Evolutionary conservation across 2,888 invertebrate species (phyloP).

Genomic region (Matsumyia berberina): DNA sequence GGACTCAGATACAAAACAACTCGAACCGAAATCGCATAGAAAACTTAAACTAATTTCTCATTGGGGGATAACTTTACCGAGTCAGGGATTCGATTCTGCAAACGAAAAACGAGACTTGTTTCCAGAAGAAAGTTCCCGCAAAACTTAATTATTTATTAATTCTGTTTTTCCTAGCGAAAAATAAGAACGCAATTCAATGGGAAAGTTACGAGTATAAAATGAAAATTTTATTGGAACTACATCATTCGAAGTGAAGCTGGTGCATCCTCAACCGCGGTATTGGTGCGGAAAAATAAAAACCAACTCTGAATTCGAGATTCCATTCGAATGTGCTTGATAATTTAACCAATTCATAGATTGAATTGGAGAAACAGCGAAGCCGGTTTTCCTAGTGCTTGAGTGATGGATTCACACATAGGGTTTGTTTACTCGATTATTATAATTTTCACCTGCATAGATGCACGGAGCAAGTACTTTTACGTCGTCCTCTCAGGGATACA

Average conservation of each 20-base stretch:
- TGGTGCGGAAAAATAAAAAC: slow-evolving; percentile 28
- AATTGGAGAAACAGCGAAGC: slow-evolving; percentile 24
- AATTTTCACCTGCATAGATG: slow-evolving; percentile 65
- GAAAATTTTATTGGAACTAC: slow-evolving; percentile 17
- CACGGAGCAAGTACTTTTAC: slow-evolving; percentile 18
- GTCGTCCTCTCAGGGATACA: slow-evolving; percentile 47
- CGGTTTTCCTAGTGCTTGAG: slow-evolving; percentile 3
- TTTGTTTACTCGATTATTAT: slow-evolving; percentile 42
- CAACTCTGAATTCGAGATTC: slow-evolving; percentile 16
- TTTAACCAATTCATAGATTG: slow-evolving; percentile 48
- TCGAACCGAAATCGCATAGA: slow-evolving; percentile 21
- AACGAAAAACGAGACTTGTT: slow-evolving; percentile 26
- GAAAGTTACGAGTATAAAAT: slow-evolving; percentile 24
- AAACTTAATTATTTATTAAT: slow-evolving; percentile 63
- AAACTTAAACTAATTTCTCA: slow-evolving; percentile 55
- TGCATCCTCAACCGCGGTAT: background rate
- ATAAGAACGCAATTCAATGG: slow-evolving; percentile 35
- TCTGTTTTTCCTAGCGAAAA: slow-evolving; percentile 20
- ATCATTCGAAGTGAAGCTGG: slow-evolving; percentile 9
- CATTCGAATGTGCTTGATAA: slow-evolving; percentile 36
- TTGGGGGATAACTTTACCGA: slow-evolving; percentile 13
- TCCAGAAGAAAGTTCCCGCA: slow-evolving; percentile 24
- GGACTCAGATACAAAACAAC: slow-evolving; percentile 45
- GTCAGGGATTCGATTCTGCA: background rate
- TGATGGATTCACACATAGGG: slow-evolving; percentile 41